Evolutionary conservation across 2,888 invertebrate species (phyloP), one percentile per base, ranked within the genome.

Genomic region (Crocallis elinguaria): DNA sequence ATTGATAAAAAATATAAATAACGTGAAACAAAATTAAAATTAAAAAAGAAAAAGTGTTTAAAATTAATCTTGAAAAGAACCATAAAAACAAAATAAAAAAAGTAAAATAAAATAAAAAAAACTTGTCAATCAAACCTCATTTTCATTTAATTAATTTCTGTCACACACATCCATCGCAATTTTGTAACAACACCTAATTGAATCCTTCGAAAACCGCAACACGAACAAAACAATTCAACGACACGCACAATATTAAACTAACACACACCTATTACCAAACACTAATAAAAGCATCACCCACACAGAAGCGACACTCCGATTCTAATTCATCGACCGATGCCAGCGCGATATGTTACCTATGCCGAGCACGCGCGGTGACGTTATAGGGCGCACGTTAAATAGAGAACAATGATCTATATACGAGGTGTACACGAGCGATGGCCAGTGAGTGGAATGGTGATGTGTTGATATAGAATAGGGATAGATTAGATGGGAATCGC

Each of bases 381-480:
- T 81, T 81, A 81, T 73, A 76, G 82, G 77, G 84, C 84, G 86
- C 81, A 82, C 82, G 78, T 80, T 84, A 83, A 84, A 83, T 86
- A 81, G 82, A 78, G 82, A 82, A 84, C 87, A 84, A 86, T 90
- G 90, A 91, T 91, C 90, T 91, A 91, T 89, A 91, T 91, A 91
- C 88, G 89, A 84, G 84, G 71, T 73, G 85, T 86, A 91, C 90
- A 90, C 89, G 90, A 88, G 89, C 86, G 79, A 39, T 36, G 64
- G 57, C 58, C 72, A 79, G 68, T 73, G 75, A 74, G 19, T 77
- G 77, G 90, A 87, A 90, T 90, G 19, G 8, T 57, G 53, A 64
- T 49, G 39, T 38, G 21, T 7, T 5, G 23, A 32, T 82, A 84
- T 62, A 86, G 87, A 86, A 14, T 74, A 75, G 6, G 33, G 7